These are phyloP conservation scores for Hemaris fuciformis DNA, from an alignment of 2,888 invertebrate species.

Conservation along the genomic window DNA sequence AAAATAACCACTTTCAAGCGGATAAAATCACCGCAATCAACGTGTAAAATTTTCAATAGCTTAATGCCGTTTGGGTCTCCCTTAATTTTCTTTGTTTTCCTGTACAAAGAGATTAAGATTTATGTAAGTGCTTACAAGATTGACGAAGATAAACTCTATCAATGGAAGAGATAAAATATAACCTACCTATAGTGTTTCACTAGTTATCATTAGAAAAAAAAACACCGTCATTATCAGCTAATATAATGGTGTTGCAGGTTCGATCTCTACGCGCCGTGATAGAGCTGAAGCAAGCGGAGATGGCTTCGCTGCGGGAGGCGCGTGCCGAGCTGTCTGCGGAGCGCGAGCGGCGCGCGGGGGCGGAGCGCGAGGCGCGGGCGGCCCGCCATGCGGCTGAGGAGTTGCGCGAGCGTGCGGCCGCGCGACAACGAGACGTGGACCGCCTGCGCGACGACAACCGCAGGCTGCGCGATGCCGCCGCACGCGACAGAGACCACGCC, in stretches of 20 bases:
- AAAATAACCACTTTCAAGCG: not conserved
- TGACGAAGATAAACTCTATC: no score
- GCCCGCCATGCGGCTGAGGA: constrained; percentile 94
- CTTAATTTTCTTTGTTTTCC: no score
- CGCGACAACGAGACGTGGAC: constrained; percentile 87
- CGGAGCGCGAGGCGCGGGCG: constrained; percentile 87
- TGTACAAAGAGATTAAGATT: no score
- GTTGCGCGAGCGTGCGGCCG: constrained; percentile 88
- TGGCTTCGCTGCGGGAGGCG: constrained; percentile 87
- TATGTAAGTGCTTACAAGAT: no score
- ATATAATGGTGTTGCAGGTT: constrained; percentile 43
- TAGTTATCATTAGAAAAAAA: not conserved
- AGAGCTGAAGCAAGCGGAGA: constrained; percentile 93
- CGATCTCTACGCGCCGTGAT: constrained; percentile 92
- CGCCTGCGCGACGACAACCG: constrained; percentile 83
- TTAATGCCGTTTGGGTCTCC: no score
- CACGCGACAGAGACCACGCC: constrained; percentile 89
- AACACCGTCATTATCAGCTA: no score
- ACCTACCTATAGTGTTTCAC: not conserved
- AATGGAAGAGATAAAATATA: not conserved
- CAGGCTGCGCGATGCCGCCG: constrained; percentile 86
- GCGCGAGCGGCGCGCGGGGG: constrained; percentile 86
- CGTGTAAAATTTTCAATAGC: not conserved
- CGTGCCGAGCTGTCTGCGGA: constrained; percentile 86
- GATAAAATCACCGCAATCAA: no score